A percentile compares a stretch with the other conserved stretches of the same genome.
Conservation (phyloP, 2,888 invertebrate species). For the Lochmaea capreae region DNA sequence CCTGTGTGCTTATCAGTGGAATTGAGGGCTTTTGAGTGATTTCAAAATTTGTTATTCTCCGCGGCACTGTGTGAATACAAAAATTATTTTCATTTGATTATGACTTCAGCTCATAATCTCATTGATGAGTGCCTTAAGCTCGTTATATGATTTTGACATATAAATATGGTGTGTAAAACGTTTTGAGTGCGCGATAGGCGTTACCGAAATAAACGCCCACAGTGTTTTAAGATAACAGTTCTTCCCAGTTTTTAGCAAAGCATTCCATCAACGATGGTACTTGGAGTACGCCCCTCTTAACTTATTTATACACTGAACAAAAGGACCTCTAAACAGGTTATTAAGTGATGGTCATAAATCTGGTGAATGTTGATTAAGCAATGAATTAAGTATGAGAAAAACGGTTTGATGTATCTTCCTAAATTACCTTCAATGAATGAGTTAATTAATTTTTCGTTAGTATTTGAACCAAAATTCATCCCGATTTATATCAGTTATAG, state of each 20-base stretch:
- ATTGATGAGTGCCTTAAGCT: slow-evolving; percentile 40
- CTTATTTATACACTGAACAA: slow-evolving; percentile 29
- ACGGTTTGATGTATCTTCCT: background rate
- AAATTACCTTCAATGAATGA: background rate
- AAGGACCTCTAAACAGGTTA: slow-evolving; percentile 11
- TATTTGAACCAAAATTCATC: background rate
- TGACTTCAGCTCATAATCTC: slow-evolving; percentile 19
- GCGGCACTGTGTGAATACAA: background rate
- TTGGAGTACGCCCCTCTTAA: slow-evolving; percentile 46
- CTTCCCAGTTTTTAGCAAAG: slow-evolving; percentile 53
- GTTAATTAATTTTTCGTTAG: too few relatives aligned
- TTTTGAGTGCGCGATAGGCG: slow-evolving; percentile 52
- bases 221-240: slow-evolving; percentile 52
- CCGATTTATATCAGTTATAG: background rate
- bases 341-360: slow-evolving; percentile 6
- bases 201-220: slow-evolving; percentile 52
- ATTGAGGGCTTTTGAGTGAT: too few relatives aligned
- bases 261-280: slow-evolving; percentile 49
- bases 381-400: slow-evolving; percentile 1
- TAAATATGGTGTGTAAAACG: slow-evolving; percentile 53
- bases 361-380: background rate
- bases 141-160: slow-evolving; percentile 50
- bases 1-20: too few relatives aligned
- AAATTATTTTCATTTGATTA: slow-evolving; percentile 25
- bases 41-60: background rate